Base-by-base conservation (phyloP, 2,888 invertebrate species). In the Operophtera brumata region DNA sequence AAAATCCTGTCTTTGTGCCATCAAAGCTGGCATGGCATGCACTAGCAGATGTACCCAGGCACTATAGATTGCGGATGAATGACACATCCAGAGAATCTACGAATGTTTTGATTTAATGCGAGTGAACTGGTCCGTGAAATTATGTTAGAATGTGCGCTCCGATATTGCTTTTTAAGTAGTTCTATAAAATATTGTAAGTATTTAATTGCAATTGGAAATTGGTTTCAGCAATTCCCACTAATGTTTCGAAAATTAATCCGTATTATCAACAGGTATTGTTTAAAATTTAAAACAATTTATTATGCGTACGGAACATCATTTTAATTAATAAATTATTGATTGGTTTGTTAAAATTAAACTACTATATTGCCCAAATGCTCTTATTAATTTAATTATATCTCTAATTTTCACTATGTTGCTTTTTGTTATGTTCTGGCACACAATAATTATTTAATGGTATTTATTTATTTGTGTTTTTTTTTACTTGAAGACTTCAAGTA, bases 71-170 rank as follows among this genome's bases (percentile, higher is more conserved):
- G 10, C 6, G 1, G 3, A 14, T 7, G 7, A 43, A 40, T 49
- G 58, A 4, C 70, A 13, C 62, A 62, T 78, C 73, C 43, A 78
- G 69, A 43, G 34, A 6, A 9, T 49, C 39, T 67, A 61, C 37
- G 14, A 41, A 45, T 57, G 53, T 60, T 69, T 65, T 70, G 66
- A 72, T 74, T 68, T 72, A 74, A 69, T 71, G 65, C 70, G 69
- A 71, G 72, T 67, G 69, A 70, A 77, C 67, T 76, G 73, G 66
- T 57, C 71, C 78, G 67, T 78, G 77, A 78, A 82, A 82, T 81
- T 70, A 79, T 80, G 69, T 78, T 80, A 80, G 77, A 76, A 77
- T 72, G 69, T 70, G 67, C 69, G 74, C 60, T 70, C 65, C 63
- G 61, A 75, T 78, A 76, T 72, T 76, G 76, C 76, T 69, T 64